Evolutionary conservation across 2,888 invertebrate genomes (phyloP), one percentile per base, ranked within the genome.

Genomic region (Barypeithes pellucidus): DNA sequence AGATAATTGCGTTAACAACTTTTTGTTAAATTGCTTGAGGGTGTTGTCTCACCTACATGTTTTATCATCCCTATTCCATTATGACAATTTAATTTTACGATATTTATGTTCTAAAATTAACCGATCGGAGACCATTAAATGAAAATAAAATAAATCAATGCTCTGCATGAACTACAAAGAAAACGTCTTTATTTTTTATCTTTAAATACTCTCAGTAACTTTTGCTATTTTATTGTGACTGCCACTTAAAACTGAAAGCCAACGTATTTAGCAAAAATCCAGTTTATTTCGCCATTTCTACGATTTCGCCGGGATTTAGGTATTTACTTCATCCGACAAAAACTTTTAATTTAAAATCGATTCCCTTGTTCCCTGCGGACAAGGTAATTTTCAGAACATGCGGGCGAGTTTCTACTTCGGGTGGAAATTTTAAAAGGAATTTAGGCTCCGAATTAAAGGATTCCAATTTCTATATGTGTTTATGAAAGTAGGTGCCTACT

Each of bases 281-380:
- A n/a, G 54, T 57, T 57, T 57, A 57, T 57, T 57, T 57, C 54
- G 54, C 54, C 54, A 11, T 57, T 57, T 57, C 33, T 57, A 33
- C 54, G 54, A 57, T 57, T 66, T 57, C 66, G 43, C 24, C 66
- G 57, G 67, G 59, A 67, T 67, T 67, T 67, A 60, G 67, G 67
- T 67, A 57, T 70, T 70, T 70, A 70, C 70, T 63, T 36, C 9
- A 20, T n/a, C 54, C 70, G 43, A 45, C 59, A 71, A 63, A 71
- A 71, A 69, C 41, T 52, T 71, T 68, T 71, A 71, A 71, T 65
- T 71, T 60, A 65, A 71, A 71, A 71, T 65, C 71, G 63, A 71
- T 71, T 71, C 65, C 60, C 43, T 62, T 52, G 54, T 63, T 63
- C 41, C 63, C 57, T 36, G 60, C 39, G 71, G 59, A 47, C 70